Base-by-base conservation (phyloP, 2,113 vertebrate species). In the Pseudorectes ferrugineus region DNA sequence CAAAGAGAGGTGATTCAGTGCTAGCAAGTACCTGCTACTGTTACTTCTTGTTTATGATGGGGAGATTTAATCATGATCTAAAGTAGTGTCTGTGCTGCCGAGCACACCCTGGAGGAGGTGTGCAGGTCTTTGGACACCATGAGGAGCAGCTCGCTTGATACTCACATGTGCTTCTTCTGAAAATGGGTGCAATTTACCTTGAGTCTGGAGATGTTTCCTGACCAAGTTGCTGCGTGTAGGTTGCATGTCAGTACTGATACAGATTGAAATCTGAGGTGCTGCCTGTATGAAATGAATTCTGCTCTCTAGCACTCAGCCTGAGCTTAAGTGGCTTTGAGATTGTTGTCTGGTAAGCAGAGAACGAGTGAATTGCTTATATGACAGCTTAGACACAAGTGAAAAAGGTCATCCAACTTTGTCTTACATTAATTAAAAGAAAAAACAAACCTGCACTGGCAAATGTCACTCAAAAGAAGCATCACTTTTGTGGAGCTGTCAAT, bases 1-100 rank as follows among this genome's bases (percentile, higher is more conserved):
- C 95, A 62, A 90, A 55, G 76, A 82, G 62, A 62, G 4, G 29
- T 93, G 76, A 95, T 91, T 96, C 88, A 93, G 33, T 80, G 65
- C 83, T 81, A 89, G 85, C 80, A 66, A 89, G 71, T 70, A 55
- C 83, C 83, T 95, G 77, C 82, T 96, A 65, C 58, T 76, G 68
- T 76, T 93, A 26, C 29, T 75, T 43, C 73, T 79, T 93, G 68
- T 81, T 97, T 91, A 45, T 57, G 89, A 63, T 71, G 65, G 61
- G 62, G 61, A 46, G 46, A 11, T 89, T 87, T 70, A 93, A 66
- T 76, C 22, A 26, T 18, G 33, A 35, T 66, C 33, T 68, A 31
- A 31, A 40, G 31, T 1, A 12, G 3, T 31, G 25, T 22, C 38
- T 63, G 25, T 1, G 1, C 45, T 65, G 1, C 17, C 1, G 10